These are phyloP conservation scores for Thereva unica DNA, from an alignment of 2,888 invertebrate genomes.

Conservation along the genomic window DNA sequence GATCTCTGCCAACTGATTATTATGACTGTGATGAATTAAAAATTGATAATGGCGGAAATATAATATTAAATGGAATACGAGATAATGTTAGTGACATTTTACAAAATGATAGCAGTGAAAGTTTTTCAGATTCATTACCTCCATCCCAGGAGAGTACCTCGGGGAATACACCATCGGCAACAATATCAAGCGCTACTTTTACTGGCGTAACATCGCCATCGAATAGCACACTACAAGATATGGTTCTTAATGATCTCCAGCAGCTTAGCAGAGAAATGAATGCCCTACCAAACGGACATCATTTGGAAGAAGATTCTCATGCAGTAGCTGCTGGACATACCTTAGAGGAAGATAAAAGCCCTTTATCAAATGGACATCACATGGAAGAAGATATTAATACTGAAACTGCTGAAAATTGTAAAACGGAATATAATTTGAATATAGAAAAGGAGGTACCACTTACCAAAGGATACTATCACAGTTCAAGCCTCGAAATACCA, in stretches of 20 bases:
- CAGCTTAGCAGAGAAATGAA: slow-evolving; percentile 40
- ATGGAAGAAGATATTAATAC: too few species aligned
- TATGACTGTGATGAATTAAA: slow-evolving; percentile 43
- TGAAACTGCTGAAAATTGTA: too few species aligned
- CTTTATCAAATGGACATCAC: too few species aligned
- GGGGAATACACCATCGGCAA: slow-evolving; percentile 40
- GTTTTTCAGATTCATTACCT: slow-evolving; percentile 44
- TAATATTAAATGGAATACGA: slow-evolving; percentile 33
- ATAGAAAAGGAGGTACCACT: not conserved
- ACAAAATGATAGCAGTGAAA: slow-evolving; percentile 43
- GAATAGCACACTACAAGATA: slow-evolving; percentile 48
- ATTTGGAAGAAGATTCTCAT: too few species aligned
- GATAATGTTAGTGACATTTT: slow-evolving; percentile 39
- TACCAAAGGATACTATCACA: slow-evolving; percentile 11
- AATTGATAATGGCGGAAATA: slow-evolving; percentile 25
- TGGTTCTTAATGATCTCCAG: slow-evolving; percentile 50
- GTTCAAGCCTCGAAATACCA: slow-evolving; percentile 1
- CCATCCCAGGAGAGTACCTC: slow-evolving; percentile 44
- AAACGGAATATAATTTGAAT: too few species aligned
- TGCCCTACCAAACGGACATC: slow-evolving; percentile 37
- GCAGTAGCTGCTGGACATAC: too few species aligned
- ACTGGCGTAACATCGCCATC: slow-evolving; percentile 35
- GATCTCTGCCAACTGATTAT: slow-evolving; percentile 42
- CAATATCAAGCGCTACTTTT: slow-evolving; percentile 37
- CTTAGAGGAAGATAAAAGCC: too few species aligned